These are phyloP conservation scores for Gorsachius goisagi DNA, from an alignment of 2,113 vertebrate genomes.

Conservation along the genomic window DNA sequence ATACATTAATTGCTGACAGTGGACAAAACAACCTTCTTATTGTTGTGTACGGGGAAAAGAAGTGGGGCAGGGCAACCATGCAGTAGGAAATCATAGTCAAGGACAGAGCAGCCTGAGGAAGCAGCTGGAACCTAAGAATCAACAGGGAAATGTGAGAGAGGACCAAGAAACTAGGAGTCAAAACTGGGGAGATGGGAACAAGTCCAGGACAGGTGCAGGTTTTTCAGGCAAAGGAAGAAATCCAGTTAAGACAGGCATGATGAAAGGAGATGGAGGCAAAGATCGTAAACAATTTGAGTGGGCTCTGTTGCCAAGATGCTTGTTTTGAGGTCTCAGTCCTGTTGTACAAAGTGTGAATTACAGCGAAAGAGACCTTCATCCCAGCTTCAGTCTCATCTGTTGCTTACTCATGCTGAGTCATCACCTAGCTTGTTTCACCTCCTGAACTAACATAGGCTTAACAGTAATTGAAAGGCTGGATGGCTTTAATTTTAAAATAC, in stretches of 20 bases:
- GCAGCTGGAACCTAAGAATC: neutral
- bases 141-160: neutral
- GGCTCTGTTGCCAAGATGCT: neutral
- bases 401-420: neutral
- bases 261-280: neutral
- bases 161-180: neutral
- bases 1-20: neutral
- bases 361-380: neutral
- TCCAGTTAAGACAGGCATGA: neutral
- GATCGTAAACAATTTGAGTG: fast-evolving
- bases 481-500: neutral
- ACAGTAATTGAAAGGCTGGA: neutral
- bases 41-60: neutral
- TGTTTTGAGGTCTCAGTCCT: neutral
- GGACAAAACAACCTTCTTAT: neutral
- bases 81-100: neutral
- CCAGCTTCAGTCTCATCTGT: neutral
- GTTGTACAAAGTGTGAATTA: neutral
- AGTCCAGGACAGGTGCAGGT: neutral
- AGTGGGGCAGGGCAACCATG: neutral
- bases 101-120: neutral
- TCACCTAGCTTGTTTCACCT: neutral
- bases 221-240: neutral
- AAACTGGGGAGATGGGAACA: neutral
- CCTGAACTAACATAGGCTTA: neutral